phyloP scores from a whole-genome alignment of 2,113 vertebrate species.

The Galeopterus variegatus region DNA sequence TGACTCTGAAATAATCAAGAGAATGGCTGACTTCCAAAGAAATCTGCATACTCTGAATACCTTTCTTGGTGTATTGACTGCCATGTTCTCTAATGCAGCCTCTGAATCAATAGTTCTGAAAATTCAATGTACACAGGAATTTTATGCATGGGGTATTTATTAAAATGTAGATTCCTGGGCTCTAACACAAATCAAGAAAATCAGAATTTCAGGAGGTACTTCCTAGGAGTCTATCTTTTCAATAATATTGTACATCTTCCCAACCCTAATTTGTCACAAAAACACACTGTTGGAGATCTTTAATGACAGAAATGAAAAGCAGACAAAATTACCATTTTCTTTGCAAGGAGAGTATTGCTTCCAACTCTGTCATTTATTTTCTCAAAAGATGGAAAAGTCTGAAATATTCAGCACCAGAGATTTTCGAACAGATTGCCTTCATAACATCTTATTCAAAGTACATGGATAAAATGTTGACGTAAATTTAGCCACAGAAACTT shows the following conservation, averaged over 20 bases:
- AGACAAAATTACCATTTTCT: not conserved
- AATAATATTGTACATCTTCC: not conserved
- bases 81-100: not conserved
- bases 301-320: not conserved
- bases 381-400: not conserved
- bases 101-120: not conserved
- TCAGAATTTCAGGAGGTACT: not conserved
- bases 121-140: not conserved
- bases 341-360: not conserved
- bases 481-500: not conserved
- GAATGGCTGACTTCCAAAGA: not conserved
- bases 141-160: not conserved
- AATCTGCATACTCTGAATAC: not conserved
- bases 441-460: not conserved
- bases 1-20: not conserved
- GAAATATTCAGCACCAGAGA: not conserved
- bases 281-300: not conserved
- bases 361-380: not conserved
- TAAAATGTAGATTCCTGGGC: not conserved
- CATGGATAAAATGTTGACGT: not conserved
- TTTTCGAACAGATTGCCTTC: constrained; percentile 15
- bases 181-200: not conserved
- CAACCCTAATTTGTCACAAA: not conserved
- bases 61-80: not conserved
- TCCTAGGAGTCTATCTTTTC: not conserved